phyloP scores from a whole-genome alignment of 2,797 vertebrate species.

The Melanotaenia maccullochi region DNA sequence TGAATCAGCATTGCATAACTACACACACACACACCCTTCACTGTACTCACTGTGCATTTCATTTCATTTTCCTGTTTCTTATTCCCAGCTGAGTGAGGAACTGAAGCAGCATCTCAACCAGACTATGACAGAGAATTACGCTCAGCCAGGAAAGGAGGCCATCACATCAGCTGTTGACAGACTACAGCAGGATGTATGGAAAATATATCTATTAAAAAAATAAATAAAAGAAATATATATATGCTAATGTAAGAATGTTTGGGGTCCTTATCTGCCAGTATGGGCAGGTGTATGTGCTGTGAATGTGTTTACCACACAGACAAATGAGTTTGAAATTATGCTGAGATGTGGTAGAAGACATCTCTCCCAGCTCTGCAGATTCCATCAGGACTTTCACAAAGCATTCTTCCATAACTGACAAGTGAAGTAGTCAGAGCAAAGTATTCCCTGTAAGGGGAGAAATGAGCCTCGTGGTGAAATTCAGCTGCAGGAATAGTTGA shows the following conservation, averaged over 20 bases:
- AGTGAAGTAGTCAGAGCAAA: conserved; percentile 2
- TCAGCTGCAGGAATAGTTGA: background rate
- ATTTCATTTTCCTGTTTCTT: conserved; percentile 7
- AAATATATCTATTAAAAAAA: background rate
- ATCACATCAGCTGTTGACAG: conserved; percentile 86
- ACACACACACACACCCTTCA: background rate
- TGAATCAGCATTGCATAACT: background rate
- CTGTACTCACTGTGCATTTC: conserved; percentile 11
- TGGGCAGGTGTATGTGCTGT: background rate
- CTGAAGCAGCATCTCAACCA: conserved; percentile 86
- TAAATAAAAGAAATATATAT: background rate
- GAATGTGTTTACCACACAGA: background rate
- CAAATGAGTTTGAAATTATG: conserved; percentile 13
- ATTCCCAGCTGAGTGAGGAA: conserved; percentile 86
- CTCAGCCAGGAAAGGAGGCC: conserved; percentile 77
- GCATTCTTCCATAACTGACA: conserved; percentile 10
- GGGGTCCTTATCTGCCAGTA: background rate
- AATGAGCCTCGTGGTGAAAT: background rate
- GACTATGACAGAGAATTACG: conserved; percentile 86
- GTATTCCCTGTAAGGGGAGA: background rate
- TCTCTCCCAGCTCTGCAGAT: conserved; percentile 3
- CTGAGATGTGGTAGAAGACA: conserved; percentile 9
- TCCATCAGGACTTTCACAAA: background rate
- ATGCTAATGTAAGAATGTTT: conserved; percentile 11
- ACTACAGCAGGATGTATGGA: conserved; percentile 89